Conservation (phyloP, 2,888 invertebrate species). For the Leptopterna dolabrata region DNA sequence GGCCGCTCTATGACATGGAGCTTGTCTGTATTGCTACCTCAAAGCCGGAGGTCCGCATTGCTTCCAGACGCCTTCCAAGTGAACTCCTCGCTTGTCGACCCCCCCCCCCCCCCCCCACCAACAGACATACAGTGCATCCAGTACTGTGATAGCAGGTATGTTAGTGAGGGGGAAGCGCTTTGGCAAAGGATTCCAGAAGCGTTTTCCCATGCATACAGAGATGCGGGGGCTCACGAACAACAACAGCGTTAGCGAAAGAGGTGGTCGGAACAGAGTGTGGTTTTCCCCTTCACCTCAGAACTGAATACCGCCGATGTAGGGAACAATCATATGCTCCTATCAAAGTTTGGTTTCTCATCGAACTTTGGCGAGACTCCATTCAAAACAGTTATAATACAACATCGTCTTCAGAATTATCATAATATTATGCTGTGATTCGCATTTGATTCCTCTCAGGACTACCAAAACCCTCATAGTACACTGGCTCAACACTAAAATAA, state of each 20-base stretch:
- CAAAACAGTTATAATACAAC: neutral
- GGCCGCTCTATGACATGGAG: slow-evolving; percentile 14
- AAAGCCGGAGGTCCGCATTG: neutral
- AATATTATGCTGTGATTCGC: neutral
- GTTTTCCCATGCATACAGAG: neutral
- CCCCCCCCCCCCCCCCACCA: no score
- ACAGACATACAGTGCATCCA: no score
- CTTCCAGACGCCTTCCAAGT: neutral
- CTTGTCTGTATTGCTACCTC: slow-evolving; percentile 22
- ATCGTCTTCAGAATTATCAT: neutral
- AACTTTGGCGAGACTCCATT: neutral
- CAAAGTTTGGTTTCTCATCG: neutral
- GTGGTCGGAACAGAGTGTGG: neutral
- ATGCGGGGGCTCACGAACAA: neutral
- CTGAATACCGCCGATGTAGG: neutral
- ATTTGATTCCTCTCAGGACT: neutral
- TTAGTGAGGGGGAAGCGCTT: neutral
- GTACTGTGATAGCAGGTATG: neutral
- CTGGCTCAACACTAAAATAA: no score
- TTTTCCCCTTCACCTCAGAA: neutral
- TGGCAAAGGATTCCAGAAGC: neutral
- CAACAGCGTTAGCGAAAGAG: neutral
- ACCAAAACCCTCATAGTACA: no score
- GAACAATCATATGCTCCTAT: neutral
- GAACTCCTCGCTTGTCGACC: no score